These are phyloP conservation scores for Carpatolechia fugitivella DNA, from an alignment of 2,888 invertebrate species.

Conservation along the genomic window DNA sequence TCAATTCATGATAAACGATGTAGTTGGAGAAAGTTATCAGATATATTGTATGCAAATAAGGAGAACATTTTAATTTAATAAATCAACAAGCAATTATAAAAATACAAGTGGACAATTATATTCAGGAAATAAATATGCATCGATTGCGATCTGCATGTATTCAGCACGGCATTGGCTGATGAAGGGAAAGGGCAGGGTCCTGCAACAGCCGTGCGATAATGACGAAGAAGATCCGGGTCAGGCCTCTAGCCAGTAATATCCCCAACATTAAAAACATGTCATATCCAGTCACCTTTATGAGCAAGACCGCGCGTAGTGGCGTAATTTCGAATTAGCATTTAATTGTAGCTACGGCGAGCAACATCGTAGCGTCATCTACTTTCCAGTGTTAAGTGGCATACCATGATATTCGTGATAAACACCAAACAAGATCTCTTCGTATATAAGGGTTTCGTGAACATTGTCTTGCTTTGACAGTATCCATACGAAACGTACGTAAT, in stretches of 20 bases:
- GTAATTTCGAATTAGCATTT: constrained; percentile 43
- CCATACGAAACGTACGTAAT: too few relatives aligned
- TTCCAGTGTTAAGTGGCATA: too few relatives aligned
- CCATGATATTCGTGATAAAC: too few relatives aligned
- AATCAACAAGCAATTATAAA: constrained; percentile 23
- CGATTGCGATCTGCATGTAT: constrained; percentile 20
- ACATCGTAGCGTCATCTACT: constrained; percentile 19
- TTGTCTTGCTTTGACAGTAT: too few relatives aligned
- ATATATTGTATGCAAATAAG: constrained; percentile 43
- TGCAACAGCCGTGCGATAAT: constrained; percentile 20
- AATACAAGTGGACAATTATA: constrained; percentile 26
- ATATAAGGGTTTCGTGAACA: too few relatives aligned
- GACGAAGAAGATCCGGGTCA: constrained; percentile 22
- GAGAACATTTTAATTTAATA: constrained; percentile 18
- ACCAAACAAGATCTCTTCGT: too few relatives aligned
- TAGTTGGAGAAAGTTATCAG: constrained; percentile 37
- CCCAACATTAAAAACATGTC: neutral
- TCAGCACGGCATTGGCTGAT: constrained; percentile 14
- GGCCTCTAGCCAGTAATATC: too few relatives aligned
- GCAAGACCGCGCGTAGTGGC: neutral
- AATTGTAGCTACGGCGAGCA: constrained; percentile 55
- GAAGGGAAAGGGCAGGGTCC: constrained; percentile 19
- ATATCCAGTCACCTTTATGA: neutral
- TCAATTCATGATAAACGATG: constrained; percentile 32
- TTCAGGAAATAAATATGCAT: constrained; percentile 23